Percentiles rank a stretch among this genome's conserved stretches.
phyloP scores from a whole-genome alignment of 2,888 invertebrate genomes.

The Thereva nobilitata region DNA sequence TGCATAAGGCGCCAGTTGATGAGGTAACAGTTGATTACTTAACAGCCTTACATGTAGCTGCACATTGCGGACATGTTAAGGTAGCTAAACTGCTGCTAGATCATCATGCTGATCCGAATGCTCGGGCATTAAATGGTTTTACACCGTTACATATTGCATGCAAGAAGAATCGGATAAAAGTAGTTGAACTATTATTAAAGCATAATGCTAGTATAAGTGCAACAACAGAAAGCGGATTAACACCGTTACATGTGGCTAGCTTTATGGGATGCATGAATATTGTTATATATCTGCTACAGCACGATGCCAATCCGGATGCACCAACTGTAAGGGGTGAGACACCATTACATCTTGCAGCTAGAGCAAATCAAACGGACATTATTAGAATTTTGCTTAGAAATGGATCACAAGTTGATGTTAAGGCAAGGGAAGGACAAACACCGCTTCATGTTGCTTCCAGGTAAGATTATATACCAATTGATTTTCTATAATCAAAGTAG shows the following conservation, averaged over 20 bases:
- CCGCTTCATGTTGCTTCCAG: slow-evolving; percentile 93
- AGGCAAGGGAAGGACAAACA: slow-evolving; percentile 88
- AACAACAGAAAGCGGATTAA: slow-evolving; percentile 81
- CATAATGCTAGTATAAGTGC: slow-evolving; percentile 85
- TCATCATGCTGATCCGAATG: slow-evolving; percentile 95
- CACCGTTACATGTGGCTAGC: slow-evolving; percentile 95
- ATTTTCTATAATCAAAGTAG: too few species aligned
- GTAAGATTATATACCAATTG: slow-evolving; percentile 8
- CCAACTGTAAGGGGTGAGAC: slow-evolving; percentile 97
- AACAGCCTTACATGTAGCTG: slow-evolving; percentile 95
- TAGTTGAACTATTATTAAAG: slow-evolving; percentile 92
- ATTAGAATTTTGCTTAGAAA: slow-evolving; percentile 93
- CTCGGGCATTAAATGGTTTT: slow-evolving; percentile 95
- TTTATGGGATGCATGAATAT: slow-evolving; percentile 99
- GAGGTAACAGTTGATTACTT: slow-evolving; percentile 98
- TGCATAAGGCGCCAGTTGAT: slow-evolving; percentile 96
- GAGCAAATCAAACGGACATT: slow-evolving; percentile 97
- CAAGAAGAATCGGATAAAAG: slow-evolving; percentile 96
- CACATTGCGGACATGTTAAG: slow-evolving; percentile 90
- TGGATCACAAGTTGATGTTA: slow-evolving; percentile 78
- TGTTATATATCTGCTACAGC: slow-evolving; percentile 91
- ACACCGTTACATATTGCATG: slow-evolving; percentile 98
- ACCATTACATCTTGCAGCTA: slow-evolving; percentile 91
- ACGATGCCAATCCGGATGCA: slow-evolving; percentile 91
- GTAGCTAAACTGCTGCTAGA: slow-evolving; percentile 92